Conservation (phyloP, 2,797 vertebrate genomes). For the Mormyrus proboscirostris region DNA sequence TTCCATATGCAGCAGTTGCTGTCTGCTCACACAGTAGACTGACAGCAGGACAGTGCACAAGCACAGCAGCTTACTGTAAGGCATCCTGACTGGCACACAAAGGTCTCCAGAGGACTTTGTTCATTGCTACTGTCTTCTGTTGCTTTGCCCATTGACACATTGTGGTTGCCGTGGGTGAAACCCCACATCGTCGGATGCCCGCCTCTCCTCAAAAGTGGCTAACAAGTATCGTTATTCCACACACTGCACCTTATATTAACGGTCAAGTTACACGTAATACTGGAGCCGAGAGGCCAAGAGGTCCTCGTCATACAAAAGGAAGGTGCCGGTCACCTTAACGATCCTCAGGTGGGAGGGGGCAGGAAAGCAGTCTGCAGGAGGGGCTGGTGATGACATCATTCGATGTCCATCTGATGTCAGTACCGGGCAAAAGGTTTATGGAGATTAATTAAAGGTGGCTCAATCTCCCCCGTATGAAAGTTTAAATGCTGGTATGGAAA, state of each 20-base stretch:
- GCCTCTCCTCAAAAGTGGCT: background rate
- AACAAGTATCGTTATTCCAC: background rate
- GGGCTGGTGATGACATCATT: constrained; percentile 24
- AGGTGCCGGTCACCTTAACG: background rate
- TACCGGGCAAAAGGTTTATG: constrained; percentile 10
- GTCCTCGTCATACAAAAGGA: too few relatives aligned
- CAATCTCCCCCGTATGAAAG: constrained; percentile 31
- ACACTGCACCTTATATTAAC: background rate
- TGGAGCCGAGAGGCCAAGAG: background rate
- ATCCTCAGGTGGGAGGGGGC: background rate
- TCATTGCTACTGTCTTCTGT: background rate
- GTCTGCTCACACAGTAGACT: background rate
- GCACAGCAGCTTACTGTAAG: background rate
- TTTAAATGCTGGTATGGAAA: constrained; percentile 51
- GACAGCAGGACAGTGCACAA: background rate
- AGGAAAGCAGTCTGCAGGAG: background rate
- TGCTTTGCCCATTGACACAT: background rate
- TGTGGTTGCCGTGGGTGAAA: background rate
- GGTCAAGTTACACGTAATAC: too few relatives aligned
- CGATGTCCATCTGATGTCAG: constrained; percentile 20
- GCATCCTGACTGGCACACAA: background rate
- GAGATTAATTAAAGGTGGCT: constrained; percentile 12
- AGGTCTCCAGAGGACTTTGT: background rate
- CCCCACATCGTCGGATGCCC: background rate
- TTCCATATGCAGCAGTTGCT: background rate